Conservation (phyloP, 2,888 invertebrate genomes). For the Mylabris sibirica region DNA sequence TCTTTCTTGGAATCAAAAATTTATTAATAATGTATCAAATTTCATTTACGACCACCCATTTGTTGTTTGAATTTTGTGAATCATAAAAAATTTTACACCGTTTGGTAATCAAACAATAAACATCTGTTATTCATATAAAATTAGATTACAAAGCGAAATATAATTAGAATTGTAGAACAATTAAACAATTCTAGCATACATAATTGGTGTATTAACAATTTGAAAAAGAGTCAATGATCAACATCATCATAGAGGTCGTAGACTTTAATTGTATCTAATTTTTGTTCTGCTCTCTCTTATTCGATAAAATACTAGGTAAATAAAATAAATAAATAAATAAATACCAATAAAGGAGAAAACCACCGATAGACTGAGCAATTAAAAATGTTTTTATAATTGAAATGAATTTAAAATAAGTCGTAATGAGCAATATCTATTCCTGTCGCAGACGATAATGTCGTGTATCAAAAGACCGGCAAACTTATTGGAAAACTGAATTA, state of each 20-base stretch:
- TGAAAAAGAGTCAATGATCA: neutral
- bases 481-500: constrained; percentile 58
- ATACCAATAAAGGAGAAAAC: constrained; percentile 50
- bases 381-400: constrained; percentile 61
- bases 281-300: neutral
- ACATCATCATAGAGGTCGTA: constrained; percentile 24
- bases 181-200: constrained; percentile 11
- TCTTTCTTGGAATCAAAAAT: neutral
- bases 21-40: neutral
- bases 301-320: neutral
- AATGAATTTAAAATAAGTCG: constrained; percentile 55
- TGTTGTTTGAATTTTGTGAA: neutral
- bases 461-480: constrained; percentile 55
- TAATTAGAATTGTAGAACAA: constrained; percentile 20
- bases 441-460: constrained; percentile 48
- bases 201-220: constrained; percentile 6
- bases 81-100: constrained; percentile 12
- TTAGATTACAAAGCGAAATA: constrained; percentile 27
- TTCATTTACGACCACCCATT: constrained; percentile 2
- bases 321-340: constrained; percentile 43
- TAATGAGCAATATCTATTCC: constrained; percentile 61
- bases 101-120: constrained; percentile 21
- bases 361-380: constrained; percentile 57
- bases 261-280: constrained; percentile 19
- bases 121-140: constrained; percentile 23